These are phyloP conservation scores for Syngnathus scovelli DNA, from an alignment of 2,113 vertebrate species.

Conservation along the genomic window DNA sequence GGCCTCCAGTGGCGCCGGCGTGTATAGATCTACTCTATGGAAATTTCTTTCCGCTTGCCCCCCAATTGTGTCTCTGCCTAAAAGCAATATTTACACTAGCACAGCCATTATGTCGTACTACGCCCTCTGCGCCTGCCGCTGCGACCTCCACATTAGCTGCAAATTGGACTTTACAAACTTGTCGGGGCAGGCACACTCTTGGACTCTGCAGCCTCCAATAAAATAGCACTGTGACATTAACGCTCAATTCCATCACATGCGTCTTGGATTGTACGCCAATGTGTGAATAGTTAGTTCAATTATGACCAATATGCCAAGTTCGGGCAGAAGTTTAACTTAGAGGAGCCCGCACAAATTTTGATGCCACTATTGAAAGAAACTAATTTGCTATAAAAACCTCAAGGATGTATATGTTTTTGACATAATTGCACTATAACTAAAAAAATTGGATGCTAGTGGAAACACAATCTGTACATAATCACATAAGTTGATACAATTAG, in stretches of 20 bases:
- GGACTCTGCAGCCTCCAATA: constrained; percentile 22
- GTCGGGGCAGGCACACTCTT: constrained; percentile 61
- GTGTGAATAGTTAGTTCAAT: constrained; percentile 40
- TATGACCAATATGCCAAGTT: constrained; percentile 48
- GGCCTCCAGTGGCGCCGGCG: constrained; percentile 64
- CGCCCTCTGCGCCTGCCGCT: constrained; percentile 87
- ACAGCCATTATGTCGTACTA: constrained; percentile 97
- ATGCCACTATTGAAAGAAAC: background rate
- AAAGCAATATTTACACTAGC: constrained; percentile 95
- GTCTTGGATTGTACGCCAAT: constrained; percentile 36
- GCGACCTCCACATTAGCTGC: constrained; percentile 91
- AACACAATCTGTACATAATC: background rate
- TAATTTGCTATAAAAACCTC: background rate
- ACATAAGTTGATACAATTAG: background rate
- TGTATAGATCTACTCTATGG: constrained; percentile 68
- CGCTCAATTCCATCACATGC: constrained; percentile 30
- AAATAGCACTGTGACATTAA: constrained; percentile 4
- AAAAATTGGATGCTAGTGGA: background rate
- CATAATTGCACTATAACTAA: background rate
- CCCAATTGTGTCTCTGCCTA: constrained; percentile 84
- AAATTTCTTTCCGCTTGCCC: constrained; percentile 78
- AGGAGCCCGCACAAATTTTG: background rate
- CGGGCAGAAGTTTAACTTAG: background rate
- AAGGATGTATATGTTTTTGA: background rate
- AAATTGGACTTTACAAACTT: constrained; percentile 92